These are phyloP conservation scores for Dinocampus coccinellae DNA, from an alignment of 2,888 invertebrate species.

Conservation along the genomic window DNA sequence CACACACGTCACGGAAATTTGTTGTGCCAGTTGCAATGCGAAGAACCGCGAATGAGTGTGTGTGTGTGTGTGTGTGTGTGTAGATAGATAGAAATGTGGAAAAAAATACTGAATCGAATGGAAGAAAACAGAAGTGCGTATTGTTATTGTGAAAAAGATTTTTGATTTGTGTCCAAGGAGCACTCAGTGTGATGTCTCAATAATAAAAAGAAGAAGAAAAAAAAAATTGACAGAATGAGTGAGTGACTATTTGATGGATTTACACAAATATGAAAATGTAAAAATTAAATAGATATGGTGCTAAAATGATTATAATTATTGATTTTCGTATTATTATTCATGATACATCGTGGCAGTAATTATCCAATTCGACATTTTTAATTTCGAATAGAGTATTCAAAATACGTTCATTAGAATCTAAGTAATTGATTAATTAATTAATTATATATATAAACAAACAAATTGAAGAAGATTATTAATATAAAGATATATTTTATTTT, in stretches of 20 bases:
- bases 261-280: neutral
- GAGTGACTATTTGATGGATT: neutral
- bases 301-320: neutral
- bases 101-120: neutral
- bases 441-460: neutral
- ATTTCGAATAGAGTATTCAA: neutral
- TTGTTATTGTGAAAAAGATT: neutral
- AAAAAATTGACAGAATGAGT: constrained; percentile 14
- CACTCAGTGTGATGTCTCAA: neutral
- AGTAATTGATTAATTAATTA: neutral
- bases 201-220: neutral
- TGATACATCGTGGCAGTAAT: neutral
- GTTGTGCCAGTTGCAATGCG: constrained; percentile 29
- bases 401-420: neutral
- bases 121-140: neutral
- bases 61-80: neutral
- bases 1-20: neutral
- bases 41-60: neutral
- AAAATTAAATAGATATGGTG: constrained; percentile 16
- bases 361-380: neutral
- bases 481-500: neutral
- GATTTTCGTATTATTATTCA: neutral
- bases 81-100: neutral
- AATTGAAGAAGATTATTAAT: neutral
- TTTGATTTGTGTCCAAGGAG: neutral